Base-by-base conservation (phyloP, 2,113 vertebrate species). In the Serranochromis macrocephalus region DNA sequence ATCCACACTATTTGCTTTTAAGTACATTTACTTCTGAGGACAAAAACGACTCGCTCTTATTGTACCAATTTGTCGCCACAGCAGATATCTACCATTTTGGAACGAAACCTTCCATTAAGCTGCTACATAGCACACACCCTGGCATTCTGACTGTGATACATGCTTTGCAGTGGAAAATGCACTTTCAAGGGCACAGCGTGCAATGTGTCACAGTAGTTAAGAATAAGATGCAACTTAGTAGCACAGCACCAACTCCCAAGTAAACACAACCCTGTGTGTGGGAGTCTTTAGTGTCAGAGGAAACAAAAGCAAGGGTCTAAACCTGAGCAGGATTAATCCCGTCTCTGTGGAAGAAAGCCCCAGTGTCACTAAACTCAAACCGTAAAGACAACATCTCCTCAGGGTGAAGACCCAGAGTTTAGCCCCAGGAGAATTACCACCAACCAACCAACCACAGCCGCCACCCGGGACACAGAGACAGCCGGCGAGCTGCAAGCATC, bases 291-390 rank as follows among this genome's bases (percentile, higher is more conserved):
- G 87, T 93, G 92, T 92, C 87, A 90, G 53, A 66, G 87, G 89
- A 93, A 91, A 95, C 93, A 96, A 95, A 66, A 95, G 93, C 91
- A 83, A 89, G 88, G 88, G 89, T 92, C 93, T 94, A 78, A 94
- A 95, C 93, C 94, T 92, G 89, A 93, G 93, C 82, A 79, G 91
- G 84, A 89, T 90, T 96, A 96, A 96, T 95, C 94, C 94, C 33
- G 31, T 92, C 90, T 90, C 87, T 85, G 90, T 82, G 90, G 90
- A 93, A 94, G 94, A 94, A 81, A 91, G 73, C 89, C 87, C 61
- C 87, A 13, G 88, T 89, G 88, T 94, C 94, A 92, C 93, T 82
- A 88, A 88, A 92, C 89, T 88, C 89, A 4, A 82, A 84, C 87
- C 89, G 71, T 94, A 83, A 92, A 93, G 87, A 94, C 71, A 87